These are phyloP conservation scores for Machimus atricapillus DNA, from an alignment of 2,888 invertebrate species.

Conservation along the genomic window DNA sequence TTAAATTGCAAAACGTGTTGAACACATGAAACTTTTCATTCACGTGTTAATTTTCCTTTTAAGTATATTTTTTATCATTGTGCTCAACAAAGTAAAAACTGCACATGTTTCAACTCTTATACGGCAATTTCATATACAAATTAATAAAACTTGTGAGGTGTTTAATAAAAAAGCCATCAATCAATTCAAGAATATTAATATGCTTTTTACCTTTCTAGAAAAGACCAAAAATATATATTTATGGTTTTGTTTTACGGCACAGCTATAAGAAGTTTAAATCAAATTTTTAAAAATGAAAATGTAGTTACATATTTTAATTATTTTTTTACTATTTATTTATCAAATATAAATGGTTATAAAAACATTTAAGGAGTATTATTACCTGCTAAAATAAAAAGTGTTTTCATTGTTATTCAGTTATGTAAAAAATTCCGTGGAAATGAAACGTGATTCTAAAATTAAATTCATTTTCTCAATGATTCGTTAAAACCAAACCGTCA, in stretches of 20 bases:
- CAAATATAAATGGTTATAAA: background rate
- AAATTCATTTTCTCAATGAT: background rate
- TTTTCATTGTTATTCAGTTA: background rate
- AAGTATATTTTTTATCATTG: background rate
- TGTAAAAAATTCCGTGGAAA: background rate
- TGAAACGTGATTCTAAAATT: background rate
- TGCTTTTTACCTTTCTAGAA: background rate
- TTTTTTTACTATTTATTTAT: background rate
- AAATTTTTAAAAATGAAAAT: too few species aligned
- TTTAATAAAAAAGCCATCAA: background rate
- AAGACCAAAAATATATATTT: background rate
- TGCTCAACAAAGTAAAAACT: background rate
- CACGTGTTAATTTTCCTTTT: background rate
- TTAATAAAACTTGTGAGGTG: background rate
- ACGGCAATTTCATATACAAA: background rate
- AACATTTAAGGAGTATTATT: background rate
- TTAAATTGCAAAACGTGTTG: background rate
- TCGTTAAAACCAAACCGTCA: background rate
- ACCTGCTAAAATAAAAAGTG: background rate
- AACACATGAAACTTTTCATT: background rate
- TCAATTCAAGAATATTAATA: background rate
- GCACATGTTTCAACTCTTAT: background rate
- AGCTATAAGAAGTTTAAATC: background rate
- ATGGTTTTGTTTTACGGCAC: background rate
- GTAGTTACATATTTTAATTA: background rate